Evolutionary conservation across 2,797 vertebrate species (phyloP).

Genomic region (Ataeniobius toweri): DNA sequence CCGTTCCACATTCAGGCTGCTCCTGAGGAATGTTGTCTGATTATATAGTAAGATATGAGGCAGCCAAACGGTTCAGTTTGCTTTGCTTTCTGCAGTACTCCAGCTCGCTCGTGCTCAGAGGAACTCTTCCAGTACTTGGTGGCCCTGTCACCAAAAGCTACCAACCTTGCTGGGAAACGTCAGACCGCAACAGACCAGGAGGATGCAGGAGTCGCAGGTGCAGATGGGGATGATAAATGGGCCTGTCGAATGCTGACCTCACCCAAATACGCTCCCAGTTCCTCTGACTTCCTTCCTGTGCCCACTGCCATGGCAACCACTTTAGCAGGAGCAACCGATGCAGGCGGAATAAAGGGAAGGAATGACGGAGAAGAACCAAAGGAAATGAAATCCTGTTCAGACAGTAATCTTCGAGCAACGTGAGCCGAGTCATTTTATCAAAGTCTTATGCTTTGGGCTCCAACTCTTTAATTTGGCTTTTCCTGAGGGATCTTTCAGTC

Average conservation of each 20-base stretch:
- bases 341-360: slow-evolving; percentile 54
- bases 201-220: slow-evolving; percentile 22
- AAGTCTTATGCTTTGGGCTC: slow-evolving; percentile 27
- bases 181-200: slow-evolving; percentile 29
- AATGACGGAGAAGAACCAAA: slow-evolving; percentile 50
- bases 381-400: slow-evolving; percentile 58
- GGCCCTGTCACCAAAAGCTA: slow-evolving; percentile 29
- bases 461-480: slow-evolving; percentile 13
- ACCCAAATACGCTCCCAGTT: slow-evolving; percentile 44
- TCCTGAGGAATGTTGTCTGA: slow-evolving; percentile 51
- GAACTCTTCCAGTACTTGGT: slow-evolving; percentile 66
- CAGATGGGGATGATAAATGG: slow-evolving; percentile 52
- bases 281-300: slow-evolving; percentile 56
- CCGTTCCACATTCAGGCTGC: slow-evolving; percentile 26
- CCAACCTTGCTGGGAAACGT: slow-evolving; percentile 32
- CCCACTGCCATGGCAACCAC: slow-evolving; percentile 53
- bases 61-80: slow-evolving; percentile 57
- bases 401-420: slow-evolving; percentile 69
- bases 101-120: slow-evolving; percentile 71
- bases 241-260: slow-evolving; percentile 35
- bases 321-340: slow-evolving; percentile 25
- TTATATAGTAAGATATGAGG: slow-evolving; percentile 51
- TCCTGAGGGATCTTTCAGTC: slow-evolving; percentile 16
- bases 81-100: slow-evolving; percentile 76
- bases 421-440: slow-evolving; percentile 66